Evolutionary conservation across 1,140 invertebrate genomes (phyloP).

Genomic region (Proctacanthus coquilletti): DNA sequence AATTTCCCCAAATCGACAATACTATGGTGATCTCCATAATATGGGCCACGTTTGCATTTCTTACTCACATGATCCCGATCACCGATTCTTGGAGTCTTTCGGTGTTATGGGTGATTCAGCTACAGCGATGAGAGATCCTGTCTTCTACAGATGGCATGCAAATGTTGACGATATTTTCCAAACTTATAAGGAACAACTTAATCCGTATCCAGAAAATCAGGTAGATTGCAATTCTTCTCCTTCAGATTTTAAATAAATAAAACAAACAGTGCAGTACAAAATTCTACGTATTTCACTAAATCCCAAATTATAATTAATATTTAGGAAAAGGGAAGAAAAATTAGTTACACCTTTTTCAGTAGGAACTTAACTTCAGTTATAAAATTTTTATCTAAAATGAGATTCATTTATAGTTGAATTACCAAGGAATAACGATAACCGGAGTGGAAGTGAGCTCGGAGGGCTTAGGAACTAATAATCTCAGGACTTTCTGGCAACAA

Average conservation of each 20-base stretch:
- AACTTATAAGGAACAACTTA: slow-evolving; percentile 48
- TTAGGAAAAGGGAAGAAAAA: no score
- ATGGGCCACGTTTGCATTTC: slow-evolving; percentile 39
- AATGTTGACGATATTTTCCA: slow-evolving; percentile 58
- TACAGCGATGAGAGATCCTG: slow-evolving; percentile 57
- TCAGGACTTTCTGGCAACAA: slow-evolving; percentile 33
- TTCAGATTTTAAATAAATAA: no score
- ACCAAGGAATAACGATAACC: slow-evolving; percentile 22
- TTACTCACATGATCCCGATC: slow-evolving; percentile 39
- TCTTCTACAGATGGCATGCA: slow-evolving; percentile 67
- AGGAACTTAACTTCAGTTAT: neutral
- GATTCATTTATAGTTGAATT: slow-evolving; percentile 29
- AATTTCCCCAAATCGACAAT: slow-evolving; percentile 27
- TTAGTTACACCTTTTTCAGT: neutral
- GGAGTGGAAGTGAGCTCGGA: slow-evolving; percentile 22
- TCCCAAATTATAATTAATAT: neutral
- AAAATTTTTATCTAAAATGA: slow-evolving; percentile 1
- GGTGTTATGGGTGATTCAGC: slow-evolving; percentile 46
- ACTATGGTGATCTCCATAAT: slow-evolving; percentile 44
- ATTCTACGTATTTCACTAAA: neutral
- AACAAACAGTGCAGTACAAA: no score
- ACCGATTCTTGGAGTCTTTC: slow-evolving; percentile 37
- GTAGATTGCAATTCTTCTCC: neutral
- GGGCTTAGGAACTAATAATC: slow-evolving; percentile 28
- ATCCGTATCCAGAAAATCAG: slow-evolving; percentile 33